A percentile compares a stretch with the other conserved stretches of the same genome.
These are phyloP conservation scores for Thamnophis sirtalis DNA, from an alignment of 2,113 vertebrate genomes.

Conservation along the genomic window DNA sequence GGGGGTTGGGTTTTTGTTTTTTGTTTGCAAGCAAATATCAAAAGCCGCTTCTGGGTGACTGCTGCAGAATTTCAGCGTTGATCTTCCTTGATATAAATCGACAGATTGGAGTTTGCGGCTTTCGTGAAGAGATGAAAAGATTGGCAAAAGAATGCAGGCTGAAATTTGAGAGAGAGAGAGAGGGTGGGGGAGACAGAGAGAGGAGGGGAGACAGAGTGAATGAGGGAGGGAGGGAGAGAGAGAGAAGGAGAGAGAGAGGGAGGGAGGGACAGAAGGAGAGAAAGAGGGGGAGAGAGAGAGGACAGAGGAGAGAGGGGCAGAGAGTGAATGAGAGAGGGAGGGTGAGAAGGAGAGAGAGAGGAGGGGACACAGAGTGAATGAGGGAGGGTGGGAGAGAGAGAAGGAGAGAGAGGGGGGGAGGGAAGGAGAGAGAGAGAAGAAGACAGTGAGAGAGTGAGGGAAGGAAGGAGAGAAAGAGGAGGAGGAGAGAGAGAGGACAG, in stretches of 20 bases:
- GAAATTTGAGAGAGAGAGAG: background rate
- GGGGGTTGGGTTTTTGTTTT: background rate
- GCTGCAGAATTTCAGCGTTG: background rate
- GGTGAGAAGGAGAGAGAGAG: too few species aligned
- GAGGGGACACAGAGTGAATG: too few species aligned
- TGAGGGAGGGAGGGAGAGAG: background rate
- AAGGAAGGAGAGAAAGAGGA: background rate
- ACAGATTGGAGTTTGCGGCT: background rate
- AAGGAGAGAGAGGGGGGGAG: background rate
- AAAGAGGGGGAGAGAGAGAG: too few species aligned
- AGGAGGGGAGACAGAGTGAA: background rate
- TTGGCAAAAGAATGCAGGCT: background rate
- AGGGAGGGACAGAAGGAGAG: too few species aligned
- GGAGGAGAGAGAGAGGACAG: too few species aligned
- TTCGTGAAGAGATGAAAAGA: background rate
- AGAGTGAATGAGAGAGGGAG: too few species aligned
- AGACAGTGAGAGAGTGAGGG: too few species aligned
- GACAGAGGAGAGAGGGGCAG: too few species aligned
- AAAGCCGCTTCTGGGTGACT: background rate
- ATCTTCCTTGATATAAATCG: background rate
- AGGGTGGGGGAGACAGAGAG: background rate
- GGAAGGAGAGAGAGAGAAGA: too few species aligned
- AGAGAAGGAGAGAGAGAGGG: background rate
- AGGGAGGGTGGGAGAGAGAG: too few species aligned
- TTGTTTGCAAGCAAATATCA: background rate